Base-by-base conservation (phyloP, 1,140 invertebrate species). In the Trissolcus basalis region DNA sequence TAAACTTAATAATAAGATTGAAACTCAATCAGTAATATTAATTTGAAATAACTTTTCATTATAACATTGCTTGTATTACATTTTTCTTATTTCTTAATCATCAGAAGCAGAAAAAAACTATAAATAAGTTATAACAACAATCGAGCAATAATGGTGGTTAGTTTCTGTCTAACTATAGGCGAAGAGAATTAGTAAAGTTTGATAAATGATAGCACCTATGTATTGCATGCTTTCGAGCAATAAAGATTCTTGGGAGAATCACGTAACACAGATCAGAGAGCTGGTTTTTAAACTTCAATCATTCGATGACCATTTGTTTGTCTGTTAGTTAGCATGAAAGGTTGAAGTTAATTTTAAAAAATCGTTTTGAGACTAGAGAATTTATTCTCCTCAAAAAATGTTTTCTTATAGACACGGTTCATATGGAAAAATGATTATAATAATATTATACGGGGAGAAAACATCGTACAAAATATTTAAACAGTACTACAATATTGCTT, bases 161-260 rank as follows among this genome's bases (percentile, higher is more conserved):
- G 36, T 65, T 70, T 64, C 51, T 15, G 33, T 65, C 27, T 56
- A 63, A 59, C 19, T 51, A 55, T 6, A n/a, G 50, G 61, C 61
- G 51, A 63, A 54, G 50, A 14, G 43, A 65, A 49, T 59, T 49
- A 71, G 58, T 64, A 64, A 74, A 71, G 63, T 79, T 75, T 75
- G 71, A 79, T 75, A 71, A 75, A 67, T 64, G 71, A 75, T 75
- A 71, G 61, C 59, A 59, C 75, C 53, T 49, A 51, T 48, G 63
- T 54, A 68, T 81, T 33, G 80, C 78, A 61, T 80, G 80, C 48
- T 51, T 19, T 12, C 5, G 19, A 16, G 65, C 50, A 73, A 77
- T 82, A 76, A 82, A 79, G 65, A 33, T 48, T 53, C 55, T 39
- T 0, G 3, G 10, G 45, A 33, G 43, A 48, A 79, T 60, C 56